Percentiles rank a stretch among this genome's conserved stretches.
phyloP scores from a whole-genome alignment of 2,113 vertebrate species.

The Crotalus horridus region DNA sequence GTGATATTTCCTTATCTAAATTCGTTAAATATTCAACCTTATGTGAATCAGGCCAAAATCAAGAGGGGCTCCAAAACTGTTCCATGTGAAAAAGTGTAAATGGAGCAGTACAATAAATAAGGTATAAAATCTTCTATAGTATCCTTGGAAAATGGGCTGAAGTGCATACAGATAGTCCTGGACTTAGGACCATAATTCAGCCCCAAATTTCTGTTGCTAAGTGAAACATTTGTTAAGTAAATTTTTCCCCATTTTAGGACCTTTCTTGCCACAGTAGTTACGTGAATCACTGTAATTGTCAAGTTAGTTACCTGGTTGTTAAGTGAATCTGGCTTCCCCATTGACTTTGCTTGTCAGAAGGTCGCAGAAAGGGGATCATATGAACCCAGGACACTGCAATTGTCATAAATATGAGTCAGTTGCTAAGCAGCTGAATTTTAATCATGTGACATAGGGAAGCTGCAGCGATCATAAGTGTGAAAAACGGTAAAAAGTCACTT shows the following conservation, averaged over 20 bases:
- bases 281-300: neutral
- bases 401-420: neutral
- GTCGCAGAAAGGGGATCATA: neutral
- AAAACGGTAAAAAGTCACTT: no score
- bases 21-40: neutral
- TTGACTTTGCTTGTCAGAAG: neutral
- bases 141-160: neutral
- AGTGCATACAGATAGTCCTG: neutral
- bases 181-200: neutral
- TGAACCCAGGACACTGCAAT: neutral
- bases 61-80: neutral
- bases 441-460: no score
- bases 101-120: neutral
- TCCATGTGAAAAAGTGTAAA: neutral
- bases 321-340: neutral
- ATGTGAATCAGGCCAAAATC: neutral
- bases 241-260: neutral
- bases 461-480: no score
- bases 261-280: neutral
- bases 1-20: neutral
- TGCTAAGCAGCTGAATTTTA: neutral
- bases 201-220: neutral
- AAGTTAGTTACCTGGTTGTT: no score
- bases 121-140: neutral
- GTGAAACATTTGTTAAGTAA: neutral